A percentile compares a stretch with the other conserved stretches of the same genome.
phyloP scores from a whole-genome alignment of 2,797 vertebrate species.

The Hydrocynus forskahlii region DNA sequence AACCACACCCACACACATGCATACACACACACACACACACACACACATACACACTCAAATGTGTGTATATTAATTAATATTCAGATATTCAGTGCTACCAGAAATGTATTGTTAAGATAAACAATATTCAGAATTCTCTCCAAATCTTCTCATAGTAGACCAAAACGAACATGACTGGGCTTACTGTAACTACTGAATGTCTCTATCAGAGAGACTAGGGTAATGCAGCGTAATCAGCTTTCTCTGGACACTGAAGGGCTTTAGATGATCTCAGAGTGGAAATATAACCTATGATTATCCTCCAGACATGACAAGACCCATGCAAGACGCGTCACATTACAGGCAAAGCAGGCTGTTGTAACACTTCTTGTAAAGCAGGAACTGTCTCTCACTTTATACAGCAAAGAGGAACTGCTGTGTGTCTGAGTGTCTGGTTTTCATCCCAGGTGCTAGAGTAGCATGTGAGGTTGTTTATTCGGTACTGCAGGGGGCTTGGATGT shows the following conservation, averaged over 20 bases:
- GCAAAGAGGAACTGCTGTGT: background rate
- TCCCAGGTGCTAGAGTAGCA: too few relatives aligned
- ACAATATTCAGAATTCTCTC: background rate
- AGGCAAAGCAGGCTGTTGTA: background rate
- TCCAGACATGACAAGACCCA: conserved; percentile 8
- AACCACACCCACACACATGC: background rate
- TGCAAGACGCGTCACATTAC: background rate
- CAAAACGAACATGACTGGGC: conserved; percentile 29
- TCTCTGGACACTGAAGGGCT: conserved; percentile 56
- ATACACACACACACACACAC: background rate
- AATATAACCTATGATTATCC: conserved; percentile 53
- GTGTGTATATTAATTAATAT: background rate
- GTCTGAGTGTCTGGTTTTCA: conserved; percentile 6
- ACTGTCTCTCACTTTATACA: background rate
- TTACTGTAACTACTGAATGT: conserved; percentile 5
- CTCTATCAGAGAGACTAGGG: conserved; percentile 24
- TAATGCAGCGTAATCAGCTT: conserved; percentile 68
- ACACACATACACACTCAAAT: background rate
- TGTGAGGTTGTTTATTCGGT: background rate
- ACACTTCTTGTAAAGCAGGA: conserved; percentile 10
- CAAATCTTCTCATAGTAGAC: background rate
- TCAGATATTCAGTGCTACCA: background rate
- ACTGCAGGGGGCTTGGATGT: background rate
- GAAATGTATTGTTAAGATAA: background rate
- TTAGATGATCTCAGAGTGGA: conserved; percentile 64